Base-by-base conservation (phyloP, 92 coral and sea anemone species). In the Epizoanthus fatuus region DNA sequence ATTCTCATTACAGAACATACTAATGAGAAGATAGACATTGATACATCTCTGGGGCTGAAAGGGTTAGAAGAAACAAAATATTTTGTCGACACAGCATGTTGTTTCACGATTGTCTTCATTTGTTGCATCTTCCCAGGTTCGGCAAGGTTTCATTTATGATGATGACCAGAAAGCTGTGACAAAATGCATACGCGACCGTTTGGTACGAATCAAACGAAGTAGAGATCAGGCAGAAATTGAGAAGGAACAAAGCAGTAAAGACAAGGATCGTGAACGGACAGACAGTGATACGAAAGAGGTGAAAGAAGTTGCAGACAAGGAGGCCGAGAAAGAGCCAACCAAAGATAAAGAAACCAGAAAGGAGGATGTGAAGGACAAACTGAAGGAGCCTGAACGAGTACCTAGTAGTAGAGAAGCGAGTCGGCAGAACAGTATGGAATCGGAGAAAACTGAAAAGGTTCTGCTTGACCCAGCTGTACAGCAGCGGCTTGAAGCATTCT, bases 101-200 rank as follows among this genome's bases (percentile, higher is more conserved):
- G 52, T 73, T 53, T 56, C 69, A 51, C 13, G 4, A 40, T 42
- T 60, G 8, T 39, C 79, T 7, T 42, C 20, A 19, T 65, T 52
- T 54, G 47, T 86, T 86, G 16, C 52, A 15, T 55, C 44, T 62
- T 76, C 38, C 47, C 93, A 97, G 99, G 97, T 90, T 22, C 86
- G 94, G 1, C 92, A 93, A 55, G 98, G 99, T 22, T 95, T 95
- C 75, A 97, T 97, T 73, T 93, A 91, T 47, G 98, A 94, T 39
- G 98, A 93, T 69, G 96, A 94, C 79, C 96, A 91, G 84, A 90
- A 91, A 86, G 92, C 94, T 45, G 98, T 95, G 14, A 76, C 98
- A 54, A 97, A 95, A 83, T 88, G 94, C 14, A 97, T 97, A 89
- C 81, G 95, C 19, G 97, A 97, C 79, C 80, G 99, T 19, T 87